Base-by-base conservation (phyloP, 2,797 vertebrate genomes). In the Clamator glandarius region DNA sequence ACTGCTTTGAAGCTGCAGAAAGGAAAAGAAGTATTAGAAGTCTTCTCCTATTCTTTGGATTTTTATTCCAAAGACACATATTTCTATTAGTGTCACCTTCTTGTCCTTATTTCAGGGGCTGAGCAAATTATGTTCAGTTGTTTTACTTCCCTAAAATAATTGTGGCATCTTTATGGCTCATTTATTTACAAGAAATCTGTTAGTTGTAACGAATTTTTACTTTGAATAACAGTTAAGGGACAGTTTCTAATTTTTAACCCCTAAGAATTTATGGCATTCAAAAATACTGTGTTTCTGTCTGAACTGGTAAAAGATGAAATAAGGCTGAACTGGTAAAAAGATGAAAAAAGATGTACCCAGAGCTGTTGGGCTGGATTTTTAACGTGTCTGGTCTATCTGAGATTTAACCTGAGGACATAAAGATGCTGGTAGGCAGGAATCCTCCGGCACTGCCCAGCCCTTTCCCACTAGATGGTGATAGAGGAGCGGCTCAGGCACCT, bases 391-490 rank as follows among this genome's bases (percentile, higher is more conserved):
- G 4, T 21, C 4, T 41, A 0, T 9, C 41, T 57, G 52, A 14
- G 24, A 39, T 28, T 13, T 36, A 16, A 9, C 19, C 9, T 50
- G 11, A 4, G 50, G 25, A 14, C 39, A 29, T 5, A 24, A 39
- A 26, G 15, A 39, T 52, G 25, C 39, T 1, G 35, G 46, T 46
- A 23, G 46, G 46, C 8, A 48, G 46, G 46, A 23, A 24, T 20
- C 21, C 46, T 23, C 46, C 46, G 11, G 46, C 46, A 24, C 23
- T 48, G 48, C 46, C 46, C 46, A 24, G 26, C 14, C 17, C 18
- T 28, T 57, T 13, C 46, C 91, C 92, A 4, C 79, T 91, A 92
- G 95, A 5, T 96, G 95, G 94, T 29, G 90, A 1, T 14, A 63
- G n/a, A 81, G 66, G 82, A 89, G 21, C 70, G 16, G 46, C 58